Base-by-base conservation (phyloP, 2,113 vertebrate species). In the Rhabdornis inornatus region DNA sequence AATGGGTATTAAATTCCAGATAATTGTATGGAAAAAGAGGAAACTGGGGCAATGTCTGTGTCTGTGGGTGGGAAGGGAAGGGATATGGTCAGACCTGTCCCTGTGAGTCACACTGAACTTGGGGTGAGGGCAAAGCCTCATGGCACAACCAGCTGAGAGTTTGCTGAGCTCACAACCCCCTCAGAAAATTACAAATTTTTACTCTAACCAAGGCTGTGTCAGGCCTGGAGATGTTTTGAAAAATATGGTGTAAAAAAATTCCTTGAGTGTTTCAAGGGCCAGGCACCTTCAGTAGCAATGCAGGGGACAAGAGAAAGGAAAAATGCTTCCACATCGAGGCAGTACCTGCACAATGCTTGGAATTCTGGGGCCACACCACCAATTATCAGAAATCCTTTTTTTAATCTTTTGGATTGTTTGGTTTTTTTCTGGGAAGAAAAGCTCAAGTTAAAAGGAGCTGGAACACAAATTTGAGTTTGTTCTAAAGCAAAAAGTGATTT, bases 51-150 rank as follows among this genome's bases (percentile, higher is more conserved):
- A 24, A 0, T 39, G 33, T 14, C 25, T 3, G 4, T 42, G 57
- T 4, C 40, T 11, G 56, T 8, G 55, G 15, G 70, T 12, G 83
- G 83, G 45, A 39, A 8, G 55, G 65, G 49, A 13, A 4, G 20
- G 33, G 2, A 11, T 4, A 10, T 7, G 5, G 33, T 8, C 11
- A 16, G 33, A 3, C 14, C 12, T 12, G 23, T 15, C 23, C 19
- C 0, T 3, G 30, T 14, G 40, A 20, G 23, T 53, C 28, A 24
- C 39, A 2, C 0, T 23, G 44, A 25, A 14, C 50, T n/a, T 13
- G 12, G 59, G 49, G 2, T 6, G 47, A 37, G 55, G 57, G 53
- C 55, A 42, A 28, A 70, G 72, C 52, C 66, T 60, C 0, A 0
- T 21, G 70, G 30, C 13, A 4, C 30, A 7, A 1, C 68, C 63